Conservation (phyloP, 2,888 invertebrate genomes). For the Thecocarcelia acutangulata region DNA sequence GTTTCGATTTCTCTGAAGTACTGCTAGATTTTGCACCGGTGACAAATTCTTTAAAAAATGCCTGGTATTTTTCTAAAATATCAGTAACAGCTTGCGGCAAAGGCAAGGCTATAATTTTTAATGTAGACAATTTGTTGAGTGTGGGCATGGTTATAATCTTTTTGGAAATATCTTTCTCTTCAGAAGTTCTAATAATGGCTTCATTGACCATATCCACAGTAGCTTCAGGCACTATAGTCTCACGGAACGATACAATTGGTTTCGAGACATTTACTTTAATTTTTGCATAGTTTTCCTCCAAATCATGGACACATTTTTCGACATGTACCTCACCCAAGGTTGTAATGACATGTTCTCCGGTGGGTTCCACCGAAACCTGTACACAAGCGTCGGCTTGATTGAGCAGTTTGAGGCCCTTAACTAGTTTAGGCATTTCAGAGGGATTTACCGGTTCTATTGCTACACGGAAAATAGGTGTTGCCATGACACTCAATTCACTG, state of each 20-base stretch:
- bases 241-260: slow-evolving; percentile 97
- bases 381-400: slow-evolving; percentile 96
- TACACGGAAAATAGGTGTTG: slow-evolving; percentile 95
- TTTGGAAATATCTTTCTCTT: slow-evolving; percentile 82
- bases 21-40: slow-evolving; percentile 72
- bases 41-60: slow-evolving; percentile 84
- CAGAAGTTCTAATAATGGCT: slow-evolving; percentile 86
- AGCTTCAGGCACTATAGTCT: slow-evolving; percentile 92
- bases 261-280: slow-evolving; percentile 94
- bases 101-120: slow-evolving; percentile 89
- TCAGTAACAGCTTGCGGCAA: slow-evolving; percentile 87
- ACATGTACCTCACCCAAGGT: slow-evolving; percentile 99
- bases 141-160: slow-evolving; percentile 85
- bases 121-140: slow-evolving; percentile 86
- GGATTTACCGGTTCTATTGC: slow-evolving; percentile 94
- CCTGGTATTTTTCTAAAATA: slow-evolving; percentile 87
- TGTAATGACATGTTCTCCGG: slow-evolving; percentile 96
- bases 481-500: slow-evolving; percentile 88
- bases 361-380: slow-evolving; percentile 93
- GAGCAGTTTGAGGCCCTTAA: slow-evolving; percentile 90
- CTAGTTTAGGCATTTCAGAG: slow-evolving; percentile 88
- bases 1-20: slow-evolving; percentile 77
- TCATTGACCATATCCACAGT: slow-evolving; percentile 93
- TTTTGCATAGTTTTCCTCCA: slow-evolving; percentile 90
- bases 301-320: slow-evolving; percentile 96